phyloP scores from a whole-genome alignment of 2,113 vertebrate genomes.

The Glaucidium brasilianum region DNA sequence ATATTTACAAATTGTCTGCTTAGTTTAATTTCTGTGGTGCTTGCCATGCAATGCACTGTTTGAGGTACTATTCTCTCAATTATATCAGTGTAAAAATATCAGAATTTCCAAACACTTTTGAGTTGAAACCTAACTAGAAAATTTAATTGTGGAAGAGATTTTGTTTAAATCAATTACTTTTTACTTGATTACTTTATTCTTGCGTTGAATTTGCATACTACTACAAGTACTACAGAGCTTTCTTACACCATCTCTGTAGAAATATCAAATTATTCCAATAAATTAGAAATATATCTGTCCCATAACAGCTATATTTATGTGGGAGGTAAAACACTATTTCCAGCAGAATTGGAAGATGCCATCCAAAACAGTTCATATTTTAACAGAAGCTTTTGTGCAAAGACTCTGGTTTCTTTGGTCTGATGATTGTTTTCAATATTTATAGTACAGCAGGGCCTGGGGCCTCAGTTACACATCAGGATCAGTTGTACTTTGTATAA shows the following conservation, averaged over 20 bases:
- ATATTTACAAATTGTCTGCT: conserved; percentile 28
- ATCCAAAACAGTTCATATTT: neutral
- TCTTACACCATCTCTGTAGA: neutral
- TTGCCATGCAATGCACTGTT: neutral
- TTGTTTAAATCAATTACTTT: neutral
- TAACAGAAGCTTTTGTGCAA: neutral
- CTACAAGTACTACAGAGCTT: neutral
- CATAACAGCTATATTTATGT: neutral
- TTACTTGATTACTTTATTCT: neutral
- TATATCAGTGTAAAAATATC: neutral
- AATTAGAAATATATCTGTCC: neutral
- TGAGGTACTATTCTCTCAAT: neutral
- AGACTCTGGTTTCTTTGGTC: neutral
- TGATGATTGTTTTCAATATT: conserved; percentile 24
- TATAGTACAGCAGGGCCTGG: neutral
- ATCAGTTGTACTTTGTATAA: conserved; percentile 28
- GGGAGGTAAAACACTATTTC: neutral
- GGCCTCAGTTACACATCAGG: neutral
- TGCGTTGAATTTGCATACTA: neutral
- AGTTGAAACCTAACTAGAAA: neutral
- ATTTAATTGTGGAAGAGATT: neutral
- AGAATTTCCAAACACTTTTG: neutral
- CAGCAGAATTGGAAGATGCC: neutral
- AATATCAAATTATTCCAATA: neutral
- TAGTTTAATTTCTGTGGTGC: neutral